A percentile compares a stretch with the other conserved stretches of the same genome.
phyloP scores from a whole-genome alignment of 2,888 invertebrate genomes.

The Choreutis nemorana region DNA sequence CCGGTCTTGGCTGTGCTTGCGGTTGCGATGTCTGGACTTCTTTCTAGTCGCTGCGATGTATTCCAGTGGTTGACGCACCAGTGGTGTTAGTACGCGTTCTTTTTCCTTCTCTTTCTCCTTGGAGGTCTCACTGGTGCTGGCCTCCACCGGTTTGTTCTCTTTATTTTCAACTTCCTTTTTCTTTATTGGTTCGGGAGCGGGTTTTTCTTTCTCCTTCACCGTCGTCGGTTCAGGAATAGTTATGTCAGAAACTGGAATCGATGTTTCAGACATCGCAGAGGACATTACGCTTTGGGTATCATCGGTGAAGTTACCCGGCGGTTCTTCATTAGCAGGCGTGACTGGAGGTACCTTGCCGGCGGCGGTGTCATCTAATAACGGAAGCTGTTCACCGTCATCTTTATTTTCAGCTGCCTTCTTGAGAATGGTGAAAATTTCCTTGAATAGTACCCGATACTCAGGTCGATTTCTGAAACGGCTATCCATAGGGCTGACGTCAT shows the following conservation, averaged over 20 bases:
- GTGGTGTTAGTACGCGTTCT: constrained; percentile 67
- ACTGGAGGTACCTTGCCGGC: constrained; percentile 71
- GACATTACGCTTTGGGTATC: constrained; percentile 79
- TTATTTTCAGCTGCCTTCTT: constrained; percentile 86
- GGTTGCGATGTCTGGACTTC: constrained; percentile 72
- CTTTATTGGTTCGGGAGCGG: constrained; percentile 26
- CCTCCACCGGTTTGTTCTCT: constrained; percentile 39
- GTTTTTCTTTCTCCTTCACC: constrained; percentile 56
- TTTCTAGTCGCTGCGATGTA: constrained; percentile 77
- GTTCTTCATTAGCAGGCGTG: constrained; percentile 72
- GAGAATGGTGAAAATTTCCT: constrained; percentile 83
- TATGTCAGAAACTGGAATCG: constrained; percentile 73
- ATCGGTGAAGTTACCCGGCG: constrained; percentile 72
- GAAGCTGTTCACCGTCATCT: constrained; percentile 79
- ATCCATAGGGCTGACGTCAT: constrained; percentile 80
- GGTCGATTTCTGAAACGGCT: constrained; percentile 84
- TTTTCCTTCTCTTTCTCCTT: constrained; percentile 40
- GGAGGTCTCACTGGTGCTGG: constrained; percentile 23
- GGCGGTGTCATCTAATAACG: constrained; percentile 72
- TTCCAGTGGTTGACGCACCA: constrained; percentile 78
- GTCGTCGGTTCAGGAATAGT: constrained; percentile 62
- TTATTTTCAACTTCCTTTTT: constrained; percentile 34
- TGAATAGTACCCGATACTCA: constrained; percentile 81
- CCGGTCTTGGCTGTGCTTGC: constrained; percentile 67
- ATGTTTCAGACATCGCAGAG: constrained; percentile 77